A percentile compares a stretch with the other conserved stretches of the same genome.
Conservation (phyloP, 1,140 invertebrate species). For the Trigoniulus corallinus region DNA sequence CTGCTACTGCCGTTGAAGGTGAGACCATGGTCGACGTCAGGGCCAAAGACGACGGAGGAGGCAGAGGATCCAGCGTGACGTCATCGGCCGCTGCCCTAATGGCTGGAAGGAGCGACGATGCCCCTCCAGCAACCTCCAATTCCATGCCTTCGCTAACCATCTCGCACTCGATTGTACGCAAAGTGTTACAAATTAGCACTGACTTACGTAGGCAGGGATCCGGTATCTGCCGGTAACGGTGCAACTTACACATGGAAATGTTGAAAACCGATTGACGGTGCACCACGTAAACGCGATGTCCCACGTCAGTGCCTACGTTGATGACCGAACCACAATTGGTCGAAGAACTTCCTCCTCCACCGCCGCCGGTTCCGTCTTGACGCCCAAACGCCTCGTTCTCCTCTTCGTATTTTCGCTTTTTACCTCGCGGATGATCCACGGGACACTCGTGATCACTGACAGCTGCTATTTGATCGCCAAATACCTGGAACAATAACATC, state of each 20-base stretch:
- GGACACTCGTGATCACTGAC: background rate
- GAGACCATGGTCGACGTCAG: too few species aligned
- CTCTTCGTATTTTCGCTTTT: background rate
- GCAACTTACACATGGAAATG: slow-evolving; percentile 81
- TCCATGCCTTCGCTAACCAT: slow-evolving; percentile 57
- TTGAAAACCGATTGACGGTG: slow-evolving; percentile 74
- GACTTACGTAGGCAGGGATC: slow-evolving; percentile 80
- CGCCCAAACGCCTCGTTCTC: background rate
- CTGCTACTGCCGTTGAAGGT: too few species aligned
- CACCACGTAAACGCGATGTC: slow-evolving; percentile 51
- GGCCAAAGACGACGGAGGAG: slow-evolving; percentile 12
- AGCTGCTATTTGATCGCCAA: background rate
- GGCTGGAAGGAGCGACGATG: slow-evolving; percentile 15
- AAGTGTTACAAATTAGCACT: slow-evolving; percentile 84
- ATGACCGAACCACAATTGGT: too few species aligned
- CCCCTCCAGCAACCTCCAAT: slow-evolving; percentile 9
- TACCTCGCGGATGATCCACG: background rate
- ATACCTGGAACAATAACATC: background rate
- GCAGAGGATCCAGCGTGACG: slow-evolving; percentile 16
- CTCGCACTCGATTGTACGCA: slow-evolving; percentile 75
- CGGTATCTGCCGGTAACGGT: slow-evolving; percentile 64
- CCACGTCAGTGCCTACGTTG: slow-evolving; percentile 16
- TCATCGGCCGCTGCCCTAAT: slow-evolving; percentile 11
- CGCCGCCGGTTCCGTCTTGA: too few species aligned
- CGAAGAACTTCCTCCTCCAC: too few species aligned